These are phyloP conservation scores for Chauna torquata DNA, from an alignment of 2,113 vertebrate genomes.

Conservation along the genomic window DNA sequence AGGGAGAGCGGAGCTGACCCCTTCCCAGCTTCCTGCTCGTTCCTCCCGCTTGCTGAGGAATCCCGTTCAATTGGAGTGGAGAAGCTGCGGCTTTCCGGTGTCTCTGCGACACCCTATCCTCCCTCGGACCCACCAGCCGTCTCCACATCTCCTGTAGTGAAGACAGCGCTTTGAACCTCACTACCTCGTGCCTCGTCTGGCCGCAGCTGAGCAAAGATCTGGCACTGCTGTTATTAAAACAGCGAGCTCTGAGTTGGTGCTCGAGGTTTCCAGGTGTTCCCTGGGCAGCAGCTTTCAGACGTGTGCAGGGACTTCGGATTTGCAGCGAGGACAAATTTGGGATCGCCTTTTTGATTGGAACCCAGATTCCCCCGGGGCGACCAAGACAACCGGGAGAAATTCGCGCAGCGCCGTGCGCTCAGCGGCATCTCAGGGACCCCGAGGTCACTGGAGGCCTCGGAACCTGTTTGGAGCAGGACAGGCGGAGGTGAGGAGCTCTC, in stretches of 20 bases:
- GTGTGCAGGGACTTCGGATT: not conserved
- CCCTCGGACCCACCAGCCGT: rapidly evolving
- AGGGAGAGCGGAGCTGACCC: too few relatives aligned
- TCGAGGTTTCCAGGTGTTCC: not conserved
- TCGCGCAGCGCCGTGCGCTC: not conserved
- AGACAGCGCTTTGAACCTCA: not conserved
- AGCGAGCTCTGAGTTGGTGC: not conserved
- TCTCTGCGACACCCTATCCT: not conserved
- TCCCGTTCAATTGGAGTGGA: too few relatives aligned
- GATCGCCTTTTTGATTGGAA: not conserved
- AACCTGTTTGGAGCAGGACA: slow-evolving; percentile 34
- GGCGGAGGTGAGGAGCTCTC: not conserved
- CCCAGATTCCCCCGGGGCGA: not conserved
- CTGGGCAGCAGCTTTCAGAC: not conserved
- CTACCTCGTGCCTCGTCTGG: not conserved
- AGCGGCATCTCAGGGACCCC: rapidly evolving
- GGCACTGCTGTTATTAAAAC: not conserved
- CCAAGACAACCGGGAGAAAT: not conserved
- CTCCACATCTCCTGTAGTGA: not conserved
- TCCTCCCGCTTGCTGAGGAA: too few relatives aligned
- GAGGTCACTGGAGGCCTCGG: not conserved
- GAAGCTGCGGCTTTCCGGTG: too few relatives aligned
- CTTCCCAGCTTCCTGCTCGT: too few relatives aligned
- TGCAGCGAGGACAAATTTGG: not conserved
- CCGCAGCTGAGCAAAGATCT: not conserved